A percentile compares a stretch with the other conserved stretches of the same genome.
Evolutionary conservation across 2,113 vertebrate species (phyloP).

Genomic region (Saiga tatarica): DNA sequence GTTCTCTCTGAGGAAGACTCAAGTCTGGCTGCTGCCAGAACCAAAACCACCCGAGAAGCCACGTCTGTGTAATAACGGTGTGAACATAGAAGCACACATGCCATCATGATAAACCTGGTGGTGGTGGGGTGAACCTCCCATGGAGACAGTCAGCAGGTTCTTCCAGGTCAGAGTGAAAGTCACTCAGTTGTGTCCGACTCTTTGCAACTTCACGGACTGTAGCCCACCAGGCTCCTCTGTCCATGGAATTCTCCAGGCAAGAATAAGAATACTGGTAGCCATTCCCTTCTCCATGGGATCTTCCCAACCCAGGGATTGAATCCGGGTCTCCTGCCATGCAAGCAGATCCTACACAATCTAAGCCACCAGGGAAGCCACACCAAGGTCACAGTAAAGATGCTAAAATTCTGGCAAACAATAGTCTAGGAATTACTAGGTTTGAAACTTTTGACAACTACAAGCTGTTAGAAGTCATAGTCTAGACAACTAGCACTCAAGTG

Average conservation of each 20-base stretch:
- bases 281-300: not conserved
- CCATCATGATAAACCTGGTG: rapidly evolving
- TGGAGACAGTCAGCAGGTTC: not conserved
- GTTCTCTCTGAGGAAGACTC: not conserved
- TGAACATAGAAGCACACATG: rapidly evolving
- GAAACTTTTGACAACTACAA: not conserved
- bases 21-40: not conserved
- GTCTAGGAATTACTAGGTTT: not conserved
- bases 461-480: not conserved
- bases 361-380: not conserved
- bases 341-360: not conserved
- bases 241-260: not conserved
- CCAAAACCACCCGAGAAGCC: not conserved
- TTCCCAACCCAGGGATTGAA: not conserved
- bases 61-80: rapidly evolving
- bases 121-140: not conserved
- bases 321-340: not conserved
- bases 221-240: not conserved
- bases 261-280: not conserved
- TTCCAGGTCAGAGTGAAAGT: not conserved
- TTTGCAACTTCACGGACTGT: not conserved
- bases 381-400: too few relatives aligned
- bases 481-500: not conserved
- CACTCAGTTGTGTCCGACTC: not conserved
- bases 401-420: not conserved